Percentiles rank a stretch among this genome's conserved stretches.
These are phyloP conservation scores for Carcina quercana DNA, from an alignment of 2,888 invertebrate genomes.

Conservation along the genomic window DNA sequence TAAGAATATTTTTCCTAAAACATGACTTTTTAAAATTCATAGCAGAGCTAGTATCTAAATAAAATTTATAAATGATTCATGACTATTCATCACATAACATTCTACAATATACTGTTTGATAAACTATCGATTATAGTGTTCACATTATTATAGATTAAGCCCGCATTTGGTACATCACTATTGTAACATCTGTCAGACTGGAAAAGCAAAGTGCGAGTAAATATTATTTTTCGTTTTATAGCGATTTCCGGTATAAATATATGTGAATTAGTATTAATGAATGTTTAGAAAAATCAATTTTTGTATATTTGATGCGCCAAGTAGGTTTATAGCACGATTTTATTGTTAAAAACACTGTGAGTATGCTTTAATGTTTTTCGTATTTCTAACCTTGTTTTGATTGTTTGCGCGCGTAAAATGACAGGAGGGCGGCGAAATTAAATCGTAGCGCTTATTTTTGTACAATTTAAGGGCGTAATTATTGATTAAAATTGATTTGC, in stretches of 20 bases:
- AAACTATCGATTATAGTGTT: too few species aligned
- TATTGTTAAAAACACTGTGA: conserved; percentile 3
- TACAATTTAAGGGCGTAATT: background rate
- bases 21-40: too few species aligned
- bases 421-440: conserved; percentile 20
- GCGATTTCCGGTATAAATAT: too few species aligned
- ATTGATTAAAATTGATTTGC: conserved; percentile 27
- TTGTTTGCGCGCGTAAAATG: conserved; percentile 40
- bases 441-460: conserved; percentile 16
- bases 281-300: too few species aligned
- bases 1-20: too few species aligned
- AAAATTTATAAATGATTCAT: too few species aligned
- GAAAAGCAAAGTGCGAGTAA: conserved; percentile 17
- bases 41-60: too few species aligned
- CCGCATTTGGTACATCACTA: background rate
- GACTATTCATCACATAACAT: too few species aligned
- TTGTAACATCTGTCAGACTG: background rate
- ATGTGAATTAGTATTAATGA: too few species aligned
- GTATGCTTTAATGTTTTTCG: conserved; percentile 7
- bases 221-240: conserved; percentile 24
- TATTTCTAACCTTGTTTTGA: conserved; percentile 29
- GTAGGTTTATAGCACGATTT: too few species aligned
- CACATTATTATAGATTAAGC: too few species aligned
- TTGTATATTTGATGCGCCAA: conserved; percentile 8
- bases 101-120: too few species aligned